Evolutionary conservation across 2,888 invertebrate species (phyloP), one percentile per base, ranked within the genome.

Genomic region (Campoplex capitator): DNA sequence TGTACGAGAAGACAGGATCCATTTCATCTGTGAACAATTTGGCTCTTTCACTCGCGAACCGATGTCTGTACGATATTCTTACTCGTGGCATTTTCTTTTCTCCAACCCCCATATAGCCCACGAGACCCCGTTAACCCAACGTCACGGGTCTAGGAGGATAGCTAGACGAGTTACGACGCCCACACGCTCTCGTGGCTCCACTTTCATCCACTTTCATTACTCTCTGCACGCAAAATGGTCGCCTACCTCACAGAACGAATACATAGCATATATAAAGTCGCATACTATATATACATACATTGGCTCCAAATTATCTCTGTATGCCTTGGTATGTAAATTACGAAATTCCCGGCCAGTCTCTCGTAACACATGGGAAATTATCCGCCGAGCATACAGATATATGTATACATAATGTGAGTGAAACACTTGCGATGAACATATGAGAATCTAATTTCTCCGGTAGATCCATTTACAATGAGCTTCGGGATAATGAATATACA

Each of bases 171-270:
- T 86, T 81, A 87, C 82, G 87, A 67, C 73, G 85, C 80, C 84
- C 62, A 58, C 23, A 51, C 78, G 68, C 48, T 77, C 80, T 80
- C 77, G 84, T 76, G 77, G 79, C 80, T 87, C 71, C 81, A 79
- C 86, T 88, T 85, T 86, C 87, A 85, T 89, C 87, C 86, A 88
- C 88, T 90, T 90, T 89, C 90, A 90, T 90, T 90, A 89, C 88
- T 80, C 84, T 62, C 32, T 65, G 35, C 70, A 51, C 45, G 38
- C n/a, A 85, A 75, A 74, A 68, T 45, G 62, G 54, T 48, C n/a
- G 67, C 65, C 62, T 35, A 67, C 74, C 67, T 58, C 18, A 23
- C 71, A 78, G 48, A 51, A 16, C 16, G 16, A 18, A 51, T 51
- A 51, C 18, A 48, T 9, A 28, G 9, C 3, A 3, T 18, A 23